Evolutionary conservation across 2,113 vertebrate species (phyloP).

Genomic region (Physeter macrocephalus): DNA sequence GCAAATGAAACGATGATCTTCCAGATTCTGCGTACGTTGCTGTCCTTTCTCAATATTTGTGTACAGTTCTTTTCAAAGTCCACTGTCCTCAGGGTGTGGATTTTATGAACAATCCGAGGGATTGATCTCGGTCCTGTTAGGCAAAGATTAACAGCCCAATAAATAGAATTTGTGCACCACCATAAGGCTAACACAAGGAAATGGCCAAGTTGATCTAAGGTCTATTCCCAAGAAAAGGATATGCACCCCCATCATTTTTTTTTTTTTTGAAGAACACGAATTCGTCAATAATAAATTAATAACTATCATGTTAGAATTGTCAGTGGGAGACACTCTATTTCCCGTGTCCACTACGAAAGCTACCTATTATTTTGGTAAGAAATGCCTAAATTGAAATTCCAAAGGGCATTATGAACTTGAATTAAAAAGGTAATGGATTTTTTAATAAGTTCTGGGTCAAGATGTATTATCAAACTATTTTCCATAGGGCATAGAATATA

Average conservation of each 20-base stretch:
- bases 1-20: not conserved
- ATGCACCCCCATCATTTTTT: not conserved
- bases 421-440: constrained; percentile 79
- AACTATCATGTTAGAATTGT: constrained; percentile 40
- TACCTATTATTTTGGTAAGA: constrained; percentile 72
- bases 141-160: constrained; percentile 25
- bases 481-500: constrained; percentile 71
- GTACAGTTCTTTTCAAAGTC: not conserved
- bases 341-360: constrained; percentile 59
- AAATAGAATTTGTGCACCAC: not conserved
- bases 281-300: constrained; percentile 58
- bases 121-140: not conserved
- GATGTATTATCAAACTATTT: constrained; percentile 79
- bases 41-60: constrained; percentile 27
- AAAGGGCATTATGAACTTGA: constrained; percentile 76
- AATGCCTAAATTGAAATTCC: constrained; percentile 76
- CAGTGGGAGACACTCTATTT: constrained; percentile 43
- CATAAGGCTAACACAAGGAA: not conserved
- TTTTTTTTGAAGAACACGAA: constrained; percentile 24
- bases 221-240: constrained; percentile 13
- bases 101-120: not conserved
- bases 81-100: not conserved
- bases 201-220: constrained; percentile 1
- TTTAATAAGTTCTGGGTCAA: constrained; percentile 81
- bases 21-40: not conserved